Base-by-base conservation (phyloP, 2,888 invertebrate species). In the Tenthredo notha region DNA sequence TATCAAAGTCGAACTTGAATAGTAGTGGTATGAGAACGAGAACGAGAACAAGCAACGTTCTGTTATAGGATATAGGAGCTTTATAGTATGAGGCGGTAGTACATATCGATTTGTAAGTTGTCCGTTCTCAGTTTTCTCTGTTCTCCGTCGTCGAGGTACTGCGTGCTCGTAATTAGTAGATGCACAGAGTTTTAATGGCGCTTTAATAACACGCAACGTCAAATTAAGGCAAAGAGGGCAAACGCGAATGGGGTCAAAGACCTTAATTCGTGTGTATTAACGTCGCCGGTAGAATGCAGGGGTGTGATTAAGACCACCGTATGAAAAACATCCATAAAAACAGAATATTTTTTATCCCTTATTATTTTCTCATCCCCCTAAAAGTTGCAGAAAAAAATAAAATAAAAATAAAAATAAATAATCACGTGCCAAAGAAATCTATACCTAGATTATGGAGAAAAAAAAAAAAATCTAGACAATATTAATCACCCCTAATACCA, bases 151-250 rank as follows among this genome's bases (percentile, higher is more conserved):
- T 50, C 15, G 15, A 50, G 54, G 29, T 70, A 84, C 91, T 90
- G 90, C 92, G 91, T 91, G 91, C 90, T 88, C 89, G 88, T 91
- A 91, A 92, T 92, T 92, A 92, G 91, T 91, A 90, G 92, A 91
- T 90, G 91, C 89, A 90, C 88, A 88, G 89, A 90, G 90, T 92
- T 91, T 91, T 92, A 92, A 92, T 92, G 90, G 90, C 88, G 89
- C 91, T 91, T 91, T 91, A 92, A 91, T 91, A 91, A 90, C 92
- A 92, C 90, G 92, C 91, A 92, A 92, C 91, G 90, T 90, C 89
- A 88, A 92, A 92, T 90, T 90, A 90, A 90, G 80, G 58, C 80
- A 21, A 80, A 80, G 80, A 80, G 80, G 58, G 80, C 80, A 61
- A 80, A 80, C 40, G 80, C 80, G 40, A 90, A 87, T 90, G 87